These are phyloP conservation scores for Xanthia icteritia DNA, from an alignment of 2,888 invertebrate genomes.

Conservation along the genomic window DNA sequence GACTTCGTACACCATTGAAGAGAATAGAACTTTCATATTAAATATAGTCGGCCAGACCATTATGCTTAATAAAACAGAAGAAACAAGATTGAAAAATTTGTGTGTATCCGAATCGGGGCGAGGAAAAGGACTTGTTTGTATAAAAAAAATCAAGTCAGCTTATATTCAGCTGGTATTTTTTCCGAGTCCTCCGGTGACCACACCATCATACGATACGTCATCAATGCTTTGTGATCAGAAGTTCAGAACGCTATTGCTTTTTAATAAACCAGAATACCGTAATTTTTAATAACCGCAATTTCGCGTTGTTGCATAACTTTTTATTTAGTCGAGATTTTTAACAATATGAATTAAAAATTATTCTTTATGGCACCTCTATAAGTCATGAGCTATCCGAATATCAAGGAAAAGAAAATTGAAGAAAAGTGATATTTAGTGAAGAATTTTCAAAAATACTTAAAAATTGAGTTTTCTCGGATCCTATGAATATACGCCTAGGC, in stretches of 20 bases:
- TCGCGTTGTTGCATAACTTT: no score
- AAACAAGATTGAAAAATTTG: not conserved
- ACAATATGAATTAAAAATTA: no score
- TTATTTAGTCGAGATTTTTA: no score
- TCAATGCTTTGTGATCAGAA: not conserved
- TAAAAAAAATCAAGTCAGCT: not conserved
- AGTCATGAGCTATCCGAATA: no score
- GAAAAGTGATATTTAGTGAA: no score
- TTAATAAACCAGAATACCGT: not conserved
- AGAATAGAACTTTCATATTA: conserved; percentile 20
- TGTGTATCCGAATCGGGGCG: not conserved
- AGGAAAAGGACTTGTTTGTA: not conserved
- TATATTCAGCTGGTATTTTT: not conserved
- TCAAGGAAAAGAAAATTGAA: no score
- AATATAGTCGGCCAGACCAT: conserved; percentile 4
- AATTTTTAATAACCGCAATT: no score
- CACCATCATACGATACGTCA: not conserved
- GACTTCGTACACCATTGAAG: not conserved
- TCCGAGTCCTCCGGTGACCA: not conserved
- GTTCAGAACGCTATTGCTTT: not conserved
- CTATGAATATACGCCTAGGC: no score
- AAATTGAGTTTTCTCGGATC: no score
- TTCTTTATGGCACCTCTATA: no score
- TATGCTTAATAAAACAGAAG: not conserved
- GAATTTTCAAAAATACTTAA: no score